These are phyloP conservation scores for Dorcus hopei DNA, from an alignment of 2,888 invertebrate genomes.

Conservation along the genomic window DNA sequence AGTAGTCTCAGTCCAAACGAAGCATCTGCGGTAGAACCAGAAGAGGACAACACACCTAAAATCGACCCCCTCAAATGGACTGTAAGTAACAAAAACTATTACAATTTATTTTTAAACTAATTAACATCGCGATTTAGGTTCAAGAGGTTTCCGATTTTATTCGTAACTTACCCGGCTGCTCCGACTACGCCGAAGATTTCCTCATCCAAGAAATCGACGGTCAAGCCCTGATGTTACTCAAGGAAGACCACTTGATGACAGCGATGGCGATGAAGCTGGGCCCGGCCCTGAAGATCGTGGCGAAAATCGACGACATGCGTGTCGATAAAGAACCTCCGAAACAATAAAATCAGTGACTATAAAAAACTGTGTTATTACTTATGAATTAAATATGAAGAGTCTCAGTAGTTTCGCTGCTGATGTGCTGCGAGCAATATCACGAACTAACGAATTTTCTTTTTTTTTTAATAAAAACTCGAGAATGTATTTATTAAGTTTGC, in stretches of 20 bases:
- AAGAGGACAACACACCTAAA: constrained; percentile 53
- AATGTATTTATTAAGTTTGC: neutral
- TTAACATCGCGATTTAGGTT: constrained; percentile 54
- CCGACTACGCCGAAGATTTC: constrained; percentile 92
- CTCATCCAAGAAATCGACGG: constrained; percentile 95
- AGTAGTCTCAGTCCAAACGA: constrained; percentile 47
- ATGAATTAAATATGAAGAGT: neutral
- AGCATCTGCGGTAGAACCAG: constrained; percentile 33
- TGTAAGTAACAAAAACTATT: constrained; percentile 44
- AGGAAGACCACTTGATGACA: constrained; percentile 91
- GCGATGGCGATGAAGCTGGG: constrained; percentile 95
- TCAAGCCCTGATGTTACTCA: constrained; percentile 85
- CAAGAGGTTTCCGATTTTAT: constrained; percentile 88
- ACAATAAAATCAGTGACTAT: constrained; percentile 6
- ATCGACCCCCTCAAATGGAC: constrained; percentile 66
- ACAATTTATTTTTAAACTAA: neutral
- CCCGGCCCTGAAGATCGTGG: constrained; percentile 92
- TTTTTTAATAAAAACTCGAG: no score
- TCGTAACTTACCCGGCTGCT: constrained; percentile 82
- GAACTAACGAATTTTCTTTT: no score
- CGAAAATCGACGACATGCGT: constrained; percentile 81
- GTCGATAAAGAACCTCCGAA: constrained; percentile 55
- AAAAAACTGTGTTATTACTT: neutral
- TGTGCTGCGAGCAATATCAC: no score
- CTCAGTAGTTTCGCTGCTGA: no score